Conservation (phyloP, 2,888 invertebrate species). For the Onchidella celtica region DNA sequence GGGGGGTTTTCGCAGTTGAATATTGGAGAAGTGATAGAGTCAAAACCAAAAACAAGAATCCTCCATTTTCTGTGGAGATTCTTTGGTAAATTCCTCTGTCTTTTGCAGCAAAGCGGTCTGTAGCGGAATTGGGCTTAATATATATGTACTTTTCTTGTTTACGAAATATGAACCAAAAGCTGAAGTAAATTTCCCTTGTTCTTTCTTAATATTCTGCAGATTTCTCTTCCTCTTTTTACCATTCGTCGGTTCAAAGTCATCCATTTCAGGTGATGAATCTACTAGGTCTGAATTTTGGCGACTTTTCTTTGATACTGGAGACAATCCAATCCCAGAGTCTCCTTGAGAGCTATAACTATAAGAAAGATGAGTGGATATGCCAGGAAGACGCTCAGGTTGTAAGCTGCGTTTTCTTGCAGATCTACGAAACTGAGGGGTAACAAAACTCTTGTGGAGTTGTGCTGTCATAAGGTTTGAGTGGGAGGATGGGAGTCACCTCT, state of each 20-base stretch:
- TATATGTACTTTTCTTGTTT: constrained; percentile 34
- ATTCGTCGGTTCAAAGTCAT: not conserved
- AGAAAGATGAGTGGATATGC: not conserved
- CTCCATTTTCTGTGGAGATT: not conserved
- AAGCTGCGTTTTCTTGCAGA: constrained; percentile 18
- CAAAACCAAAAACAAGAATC: constrained; percentile 43
- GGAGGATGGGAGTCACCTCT: constrained; percentile 43
- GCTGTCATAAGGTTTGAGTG: constrained; percentile 16
- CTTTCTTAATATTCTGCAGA: not conserved
- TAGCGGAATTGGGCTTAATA: constrained; percentile 24
- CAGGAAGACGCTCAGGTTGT: not conserved
- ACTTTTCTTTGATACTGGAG: constrained; percentile 20
- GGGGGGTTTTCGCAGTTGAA: constrained; percentile 29
- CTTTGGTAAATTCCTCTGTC: not conserved
- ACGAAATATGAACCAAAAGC: not conserved
- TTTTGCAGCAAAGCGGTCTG: not conserved
- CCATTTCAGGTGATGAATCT: not conserved
- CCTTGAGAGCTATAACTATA: constrained; percentile 31
- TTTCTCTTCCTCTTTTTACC: not conserved
- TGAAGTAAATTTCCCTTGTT: not conserved
- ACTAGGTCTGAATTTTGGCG: not conserved
- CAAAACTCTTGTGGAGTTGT: constrained; percentile 11
- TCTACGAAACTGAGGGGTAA: constrained; percentile 28
- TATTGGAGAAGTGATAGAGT: constrained; percentile 6
- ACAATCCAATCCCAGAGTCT: constrained; percentile 40